Percentiles rank a stretch among this genome's conserved stretches.
Evolutionary conservation across 2,113 vertebrate species (phyloP).

Genomic region (Erythrocebus patas): DNA sequence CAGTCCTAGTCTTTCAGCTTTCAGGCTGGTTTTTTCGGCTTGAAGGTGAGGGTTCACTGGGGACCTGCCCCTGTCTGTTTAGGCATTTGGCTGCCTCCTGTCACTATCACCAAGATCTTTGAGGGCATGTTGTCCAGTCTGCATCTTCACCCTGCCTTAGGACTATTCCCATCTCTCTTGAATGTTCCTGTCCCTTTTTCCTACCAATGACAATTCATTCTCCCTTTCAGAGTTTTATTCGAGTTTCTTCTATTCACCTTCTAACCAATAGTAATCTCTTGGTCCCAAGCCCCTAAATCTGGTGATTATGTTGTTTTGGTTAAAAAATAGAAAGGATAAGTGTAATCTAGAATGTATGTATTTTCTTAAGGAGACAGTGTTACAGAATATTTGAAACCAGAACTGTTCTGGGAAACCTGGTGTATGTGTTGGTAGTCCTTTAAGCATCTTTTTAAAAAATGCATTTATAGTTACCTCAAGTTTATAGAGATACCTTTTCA

Average conservation of each 20-base stretch:
- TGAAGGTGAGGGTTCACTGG: no score
- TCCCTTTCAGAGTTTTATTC: neutral
- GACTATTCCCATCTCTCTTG: neutral
- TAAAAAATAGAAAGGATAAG: neutral
- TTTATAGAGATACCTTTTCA: neutral
- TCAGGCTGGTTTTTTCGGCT: no score
- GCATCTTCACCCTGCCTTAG: neutral
- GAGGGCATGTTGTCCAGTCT: neutral
- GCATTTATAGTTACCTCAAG: neutral
- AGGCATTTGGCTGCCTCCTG: no score
- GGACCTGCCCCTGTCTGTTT: no score
- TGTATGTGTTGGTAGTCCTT: neutral
- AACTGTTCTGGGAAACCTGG: neutral
- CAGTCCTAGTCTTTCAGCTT: no score
- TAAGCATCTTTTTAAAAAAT: neutral
- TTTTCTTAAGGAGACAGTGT: neutral
- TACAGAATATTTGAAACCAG: neutral
- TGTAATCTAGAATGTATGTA: neutral
- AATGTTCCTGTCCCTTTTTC: neutral
- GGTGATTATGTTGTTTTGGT: neutral
- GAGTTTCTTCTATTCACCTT: conserved; percentile 10
- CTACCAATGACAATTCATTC: neutral
- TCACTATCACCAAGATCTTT: neutral
- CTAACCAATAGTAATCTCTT: neutral
- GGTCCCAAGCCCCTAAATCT: neutral